A percentile compares a stretch with the other conserved stretches of the same genome.
Conservation (phyloP, 2,797 vertebrate genomes). For the Centroberyx gerrardi region DNA sequence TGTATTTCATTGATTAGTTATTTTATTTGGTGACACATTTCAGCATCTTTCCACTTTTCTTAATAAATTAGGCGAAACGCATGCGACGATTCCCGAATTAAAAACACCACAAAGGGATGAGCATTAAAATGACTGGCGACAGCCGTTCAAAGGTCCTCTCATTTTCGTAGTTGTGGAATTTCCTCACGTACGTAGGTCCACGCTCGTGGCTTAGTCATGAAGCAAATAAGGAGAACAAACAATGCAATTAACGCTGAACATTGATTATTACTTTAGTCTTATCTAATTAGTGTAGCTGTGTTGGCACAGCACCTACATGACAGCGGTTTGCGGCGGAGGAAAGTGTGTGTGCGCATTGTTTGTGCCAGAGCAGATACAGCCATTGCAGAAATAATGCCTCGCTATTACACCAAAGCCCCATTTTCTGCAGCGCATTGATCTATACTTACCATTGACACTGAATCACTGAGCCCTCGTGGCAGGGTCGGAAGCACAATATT, state of each 20-base stretch:
- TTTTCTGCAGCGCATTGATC: constrained; percentile 53
- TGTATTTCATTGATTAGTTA: neutral
- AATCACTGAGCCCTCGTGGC: constrained; percentile 42
- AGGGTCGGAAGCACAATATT: constrained; percentile 58
- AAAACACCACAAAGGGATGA: neutral
- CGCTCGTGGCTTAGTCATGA: constrained; percentile 9
- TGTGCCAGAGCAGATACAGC: constrained; percentile 25
- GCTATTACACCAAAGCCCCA: constrained; percentile 34
- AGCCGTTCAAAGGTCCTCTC: constrained; percentile 15
- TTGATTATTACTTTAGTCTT: constrained; percentile 26
- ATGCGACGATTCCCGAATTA: neutral
- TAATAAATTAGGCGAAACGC: constrained; percentile 6
- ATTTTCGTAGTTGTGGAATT: constrained; percentile 15
- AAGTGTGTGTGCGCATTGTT: constrained; percentile 30
- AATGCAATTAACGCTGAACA: constrained; percentile 16
- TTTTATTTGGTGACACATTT: constrained; percentile 12
- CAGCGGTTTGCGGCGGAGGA: neutral
- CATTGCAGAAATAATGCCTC: constrained; percentile 30
- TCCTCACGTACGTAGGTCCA: constrained; percentile 28
- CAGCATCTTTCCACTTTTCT: neutral
- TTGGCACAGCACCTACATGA: neutral
- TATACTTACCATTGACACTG: constrained; percentile 47
- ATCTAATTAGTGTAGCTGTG: constrained; percentile 35
- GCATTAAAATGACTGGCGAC: constrained; percentile 17
- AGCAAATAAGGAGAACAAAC: constrained; percentile 46